These are phyloP conservation scores for Scolanthus callimorphus DNA, from an alignment of 92 coral and sea anemone species.

Conservation along the genomic window DNA sequence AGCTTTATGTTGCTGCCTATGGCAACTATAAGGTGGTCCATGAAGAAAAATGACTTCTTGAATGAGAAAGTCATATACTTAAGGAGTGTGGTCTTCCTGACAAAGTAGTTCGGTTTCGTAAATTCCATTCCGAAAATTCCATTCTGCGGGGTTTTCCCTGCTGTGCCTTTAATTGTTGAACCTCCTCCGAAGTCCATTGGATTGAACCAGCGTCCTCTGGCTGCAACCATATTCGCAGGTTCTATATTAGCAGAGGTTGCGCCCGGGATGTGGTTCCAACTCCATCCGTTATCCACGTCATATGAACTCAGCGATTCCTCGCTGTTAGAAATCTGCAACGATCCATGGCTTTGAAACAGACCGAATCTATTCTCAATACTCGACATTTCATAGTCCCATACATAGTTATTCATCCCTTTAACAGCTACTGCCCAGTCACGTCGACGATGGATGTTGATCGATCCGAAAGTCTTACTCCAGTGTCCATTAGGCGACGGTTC, in stretches of 20 bases:
- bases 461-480: slow-evolving; percentile 53
- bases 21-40: slow-evolving; percentile 47
- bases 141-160: slow-evolving; percentile 17
- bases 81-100: not conserved
- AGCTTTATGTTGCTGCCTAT: slow-evolving; percentile 57
- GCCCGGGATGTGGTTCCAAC: slow-evolving; percentile 61
- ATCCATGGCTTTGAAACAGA: slow-evolving; percentile 48
- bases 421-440: slow-evolving; percentile 50
- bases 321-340: slow-evolving; percentile 55
- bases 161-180: slow-evolving; percentile 30
- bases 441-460: slow-evolving; percentile 48
- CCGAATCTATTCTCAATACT: slow-evolving; percentile 36
- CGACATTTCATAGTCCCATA: slow-evolving; percentile 42
- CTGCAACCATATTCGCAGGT: not conserved
- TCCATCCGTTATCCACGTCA: slow-evolving; percentile 49
- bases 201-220: slow-evolving; percentile 37
- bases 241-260: slow-evolving; percentile 31
- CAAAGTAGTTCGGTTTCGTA: slow-evolving; percentile 35
- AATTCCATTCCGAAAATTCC: slow-evolving; percentile 74
- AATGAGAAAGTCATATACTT: slow-evolving; percentile 23
- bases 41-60: slow-evolving; percentile 66
- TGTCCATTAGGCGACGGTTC: slow-evolving; percentile 52
- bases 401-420: slow-evolving; percentile 52
- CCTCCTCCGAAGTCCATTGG: slow-evolving; percentile 55
- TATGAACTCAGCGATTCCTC: slow-evolving; percentile 23